Percentiles rank a stretch among this genome's conserved stretches.
Evolutionary conservation across 2,797 vertebrate species (phyloP).

Genomic region (Rhynchotus rufescens): DNA sequence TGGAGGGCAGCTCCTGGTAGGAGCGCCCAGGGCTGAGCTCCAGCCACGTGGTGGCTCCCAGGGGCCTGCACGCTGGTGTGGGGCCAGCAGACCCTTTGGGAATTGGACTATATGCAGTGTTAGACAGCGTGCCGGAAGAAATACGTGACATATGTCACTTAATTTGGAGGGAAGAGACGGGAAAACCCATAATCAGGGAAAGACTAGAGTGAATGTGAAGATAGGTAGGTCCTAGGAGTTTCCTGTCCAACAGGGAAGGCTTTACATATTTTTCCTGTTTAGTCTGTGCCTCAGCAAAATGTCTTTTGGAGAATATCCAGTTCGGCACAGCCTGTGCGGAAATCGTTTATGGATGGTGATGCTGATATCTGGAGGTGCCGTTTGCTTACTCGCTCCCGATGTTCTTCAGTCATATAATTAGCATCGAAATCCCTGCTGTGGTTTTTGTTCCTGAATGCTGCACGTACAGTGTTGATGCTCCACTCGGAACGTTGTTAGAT

Average conservation of each 20-base stretch:
- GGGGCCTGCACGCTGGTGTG: background rate
- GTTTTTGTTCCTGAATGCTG: background rate
- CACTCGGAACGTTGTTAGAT: background rate
- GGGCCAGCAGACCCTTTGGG: background rate
- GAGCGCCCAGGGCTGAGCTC: too few species aligned
- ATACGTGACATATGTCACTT: background rate
- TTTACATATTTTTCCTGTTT: conserved; percentile 27
- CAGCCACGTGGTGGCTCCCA: too few species aligned
- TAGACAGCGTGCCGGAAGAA: conserved; percentile 37
- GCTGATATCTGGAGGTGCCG: background rate
- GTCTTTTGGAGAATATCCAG: background rate
- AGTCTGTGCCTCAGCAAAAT: conserved; percentile 1
- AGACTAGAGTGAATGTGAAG: conserved; percentile 8
- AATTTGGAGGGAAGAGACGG: conserved; percentile 22
- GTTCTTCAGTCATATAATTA: background rate
- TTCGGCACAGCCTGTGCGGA: background rate
- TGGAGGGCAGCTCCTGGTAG: too few species aligned
- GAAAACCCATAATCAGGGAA: background rate
- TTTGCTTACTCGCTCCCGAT: background rate
- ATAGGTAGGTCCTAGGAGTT: background rate
- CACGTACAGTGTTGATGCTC: conserved; percentile 13
- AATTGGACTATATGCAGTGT: background rate
- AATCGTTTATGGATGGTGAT: background rate
- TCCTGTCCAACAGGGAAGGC: background rate
- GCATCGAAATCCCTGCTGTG: background rate